A percentile compares a stretch with the other conserved stretches of the same genome.
phyloP scores from a whole-genome alignment of 2,888 invertebrate species.

The Ditula angustiorana region DNA sequence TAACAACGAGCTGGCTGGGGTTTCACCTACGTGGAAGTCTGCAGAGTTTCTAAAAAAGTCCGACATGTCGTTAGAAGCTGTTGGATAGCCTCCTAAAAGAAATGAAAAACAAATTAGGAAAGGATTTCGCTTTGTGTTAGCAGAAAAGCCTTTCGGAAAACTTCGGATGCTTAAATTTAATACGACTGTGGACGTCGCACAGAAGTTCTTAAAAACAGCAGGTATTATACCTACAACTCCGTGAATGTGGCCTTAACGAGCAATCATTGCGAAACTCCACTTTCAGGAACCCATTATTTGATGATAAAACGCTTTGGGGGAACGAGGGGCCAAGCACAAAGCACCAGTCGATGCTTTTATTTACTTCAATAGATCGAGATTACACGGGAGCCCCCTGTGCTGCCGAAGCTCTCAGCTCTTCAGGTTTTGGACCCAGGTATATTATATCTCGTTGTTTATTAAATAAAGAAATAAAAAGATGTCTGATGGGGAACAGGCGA shows the following conservation, averaged over 20 bases:
- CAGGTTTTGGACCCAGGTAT: too few species aligned
- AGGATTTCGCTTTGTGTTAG: background rate
- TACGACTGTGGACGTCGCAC: background rate
- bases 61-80: background rate
- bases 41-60: background rate
- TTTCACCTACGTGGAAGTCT: slow-evolving; percentile 39
- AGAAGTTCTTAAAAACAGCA: background rate
- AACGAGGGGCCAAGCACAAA: background rate
- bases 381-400: too few species aligned
- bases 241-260: background rate
- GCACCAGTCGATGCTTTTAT: too few species aligned
- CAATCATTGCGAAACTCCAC: background rate
- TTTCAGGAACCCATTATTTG: background rate
- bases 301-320: background rate
- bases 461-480: too few species aligned
- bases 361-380: too few species aligned
- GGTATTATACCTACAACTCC: background rate
- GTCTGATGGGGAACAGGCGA: too few species aligned
- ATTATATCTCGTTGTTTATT: too few species aligned
- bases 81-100: background rate
- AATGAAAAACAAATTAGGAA: background rate
- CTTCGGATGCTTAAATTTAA: background rate
- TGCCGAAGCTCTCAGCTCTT: too few species aligned
- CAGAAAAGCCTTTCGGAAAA: background rate
- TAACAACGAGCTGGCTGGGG: slow-evolving; percentile 35